A percentile compares a stretch with the other conserved stretches of the same genome.
Evolutionary conservation across 2,888 invertebrate species (phyloP).

Genomic region (Oxyscelio sp.): DNA sequence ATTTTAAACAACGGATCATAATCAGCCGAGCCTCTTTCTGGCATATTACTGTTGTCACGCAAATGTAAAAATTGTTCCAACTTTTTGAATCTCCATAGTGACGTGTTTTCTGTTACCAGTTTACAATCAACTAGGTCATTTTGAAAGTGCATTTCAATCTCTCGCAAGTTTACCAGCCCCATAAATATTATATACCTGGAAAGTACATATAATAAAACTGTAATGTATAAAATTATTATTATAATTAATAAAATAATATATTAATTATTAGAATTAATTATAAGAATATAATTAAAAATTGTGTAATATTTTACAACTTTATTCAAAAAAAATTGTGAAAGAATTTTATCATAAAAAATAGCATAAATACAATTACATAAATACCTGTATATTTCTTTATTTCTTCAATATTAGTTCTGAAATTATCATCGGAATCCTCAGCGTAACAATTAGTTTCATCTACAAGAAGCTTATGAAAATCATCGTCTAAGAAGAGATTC

Average conservation of each 20-base stretch:
- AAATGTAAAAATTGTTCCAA: conserved; percentile 29
- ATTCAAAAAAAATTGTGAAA: not conserved
- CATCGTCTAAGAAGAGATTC: conserved; percentile 16
- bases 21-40: conserved; percentile 7
- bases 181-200: conserved; percentile 24
- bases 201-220: not conserved
- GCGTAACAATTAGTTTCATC: conserved; percentile 37
- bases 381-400: conserved; percentile 22
- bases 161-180: conserved; percentile 29
- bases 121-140: conserved; percentile 27
- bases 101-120: conserved; percentile 14
- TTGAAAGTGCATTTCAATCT: conserved; percentile 35
- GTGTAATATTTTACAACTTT: conserved; percentile 5
- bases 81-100: conserved; percentile 25
- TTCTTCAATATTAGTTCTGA: conserved; percentile 21
- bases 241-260: conserved; percentile 3
- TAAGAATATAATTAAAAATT: not conserved
- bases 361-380: conserved; percentile 1
- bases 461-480: conserved; percentile 24
- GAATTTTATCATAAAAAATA: not conserved
- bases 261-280: not conserved
- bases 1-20: conserved; percentile 17
- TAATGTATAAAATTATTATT: conserved; percentile 1
- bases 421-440: conserved; percentile 3
- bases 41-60: not conserved